Percentiles rank a stretch among this genome's conserved stretches.
Evolutionary conservation across 1,140 invertebrate species (phyloP).

Genomic region (Oncopeltus fasciatus): DNA sequence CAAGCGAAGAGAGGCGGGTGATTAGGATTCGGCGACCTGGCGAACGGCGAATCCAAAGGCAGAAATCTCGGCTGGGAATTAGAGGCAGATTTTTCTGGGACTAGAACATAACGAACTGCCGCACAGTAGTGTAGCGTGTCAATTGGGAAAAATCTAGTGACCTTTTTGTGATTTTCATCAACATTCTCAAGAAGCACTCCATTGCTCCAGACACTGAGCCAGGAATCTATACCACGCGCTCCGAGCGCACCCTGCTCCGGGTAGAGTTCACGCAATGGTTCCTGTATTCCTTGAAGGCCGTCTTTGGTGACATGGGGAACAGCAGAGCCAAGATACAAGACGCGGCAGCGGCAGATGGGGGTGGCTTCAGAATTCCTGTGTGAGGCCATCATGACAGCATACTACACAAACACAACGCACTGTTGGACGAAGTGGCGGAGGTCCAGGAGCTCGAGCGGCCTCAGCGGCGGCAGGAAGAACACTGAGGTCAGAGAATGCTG

Average conservation of each 20-base stretch:
- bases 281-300: slow-evolving; percentile 92
- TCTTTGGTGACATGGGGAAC: slow-evolving; percentile 96
- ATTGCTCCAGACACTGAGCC: slow-evolving; percentile 94
- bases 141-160: slow-evolving; percentile 94
- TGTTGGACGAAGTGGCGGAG: not conserved
- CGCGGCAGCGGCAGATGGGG: slow-evolving; percentile 87
- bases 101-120: slow-evolving; percentile 65
- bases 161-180: slow-evolving; percentile 85
- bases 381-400: slow-evolving; percentile 16
- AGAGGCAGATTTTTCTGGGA: slow-evolving; percentile 36
- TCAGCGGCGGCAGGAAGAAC: not conserved
- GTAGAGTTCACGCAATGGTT: slow-evolving; percentile 90
- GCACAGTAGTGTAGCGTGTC: slow-evolving; percentile 94
- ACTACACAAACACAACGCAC: not conserved
- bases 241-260: slow-evolving; percentile 74
- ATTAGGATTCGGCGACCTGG: slow-evolving; percentile 63
- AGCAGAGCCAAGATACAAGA: slow-evolving; percentile 93
- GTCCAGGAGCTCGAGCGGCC: not conserved
- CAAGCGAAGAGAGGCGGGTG: slow-evolving; percentile 94
- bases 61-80: slow-evolving; percentile 67
- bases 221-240: slow-evolving; percentile 87
- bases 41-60: slow-evolving; percentile 90
- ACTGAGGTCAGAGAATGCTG: not conserved
- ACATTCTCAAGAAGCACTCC: slow-evolving; percentile 92
- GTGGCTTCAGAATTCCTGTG: slow-evolving; percentile 44